Evolutionary conservation across 2,113 vertebrate species (phyloP), one percentile per base, ranked within the genome.

Genomic region (Galbula dea): DNA sequence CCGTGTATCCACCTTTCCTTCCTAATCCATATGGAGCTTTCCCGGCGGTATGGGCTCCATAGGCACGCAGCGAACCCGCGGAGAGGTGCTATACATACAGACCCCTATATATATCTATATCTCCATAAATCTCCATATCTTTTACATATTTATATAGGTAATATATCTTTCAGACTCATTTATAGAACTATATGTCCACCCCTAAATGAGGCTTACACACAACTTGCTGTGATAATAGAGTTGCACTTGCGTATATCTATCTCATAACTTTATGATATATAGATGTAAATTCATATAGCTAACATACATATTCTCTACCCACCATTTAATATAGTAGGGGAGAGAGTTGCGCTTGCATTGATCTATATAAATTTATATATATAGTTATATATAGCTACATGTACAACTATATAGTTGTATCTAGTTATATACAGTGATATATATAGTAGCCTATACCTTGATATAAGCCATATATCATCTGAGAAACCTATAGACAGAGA

Each of bases 161-260:
- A 11, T 43, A 43, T 43, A 11, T 4, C 30, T 24, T 57, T 7
- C 7, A 22, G 30, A 4, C 2, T 32, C 15, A 1, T 37, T 23
- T 59, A 17, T 26, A 22, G 29, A 37, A 13, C 63, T 14, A 2
- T 18, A 23, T 0, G 24, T 36, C 30, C 20, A 8, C 3, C 43
- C 6, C 3, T 7, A 11, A 12, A 4, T 3, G 67, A 46, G 30
- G 36, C 2, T 39, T 11, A 6, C 29, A 2, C 57, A 10, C 11
- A 19, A 1, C 8, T 23, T 22, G 3, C 4, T 5, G 4, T 5
- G 9, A 12, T 2, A 6, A 12, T 11, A 23, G 18, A 29, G 15
- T 6, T 23, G 37, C n/a, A 3, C 49, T 71, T 20, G 5, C 21
- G 10, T 26, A n/a, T n/a, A n/a, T n/a, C n/a, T n/a, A n/a, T n/a